phyloP scores from a whole-genome alignment of 2,888 invertebrate species.

The Ormia ochracea region DNA sequence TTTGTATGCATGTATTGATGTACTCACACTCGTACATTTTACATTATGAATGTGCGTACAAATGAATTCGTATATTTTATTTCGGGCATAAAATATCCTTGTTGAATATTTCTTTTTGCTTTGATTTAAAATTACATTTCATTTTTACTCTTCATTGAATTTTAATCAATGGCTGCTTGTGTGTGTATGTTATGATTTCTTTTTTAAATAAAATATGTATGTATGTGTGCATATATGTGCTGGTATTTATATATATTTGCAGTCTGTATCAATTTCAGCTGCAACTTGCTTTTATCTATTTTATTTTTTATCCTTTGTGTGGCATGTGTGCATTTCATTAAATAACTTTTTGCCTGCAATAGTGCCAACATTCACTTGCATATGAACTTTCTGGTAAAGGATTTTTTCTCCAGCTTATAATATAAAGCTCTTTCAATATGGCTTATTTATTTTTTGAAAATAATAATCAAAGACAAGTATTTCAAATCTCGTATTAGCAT shows the following conservation, averaged over 20 bases:
- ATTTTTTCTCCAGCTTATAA: slow-evolving; percentile 13
- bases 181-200: too few species aligned
- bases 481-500: background rate
- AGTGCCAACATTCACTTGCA: background rate
- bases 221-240: slow-evolving; percentile 21
- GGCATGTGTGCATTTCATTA: background rate
- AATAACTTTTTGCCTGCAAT: background rate
- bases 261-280: background rate
- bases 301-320: background rate
- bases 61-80: background rate
- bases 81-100: slow-evolving; percentile 24
- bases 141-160: slow-evolving; percentile 52
- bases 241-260: slow-evolving; percentile 8
- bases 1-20: background rate
- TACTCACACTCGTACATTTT: background rate
- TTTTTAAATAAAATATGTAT: slow-evolving; percentile 54
- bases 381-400: background rate
- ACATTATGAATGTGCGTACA: slow-evolving; percentile 1
- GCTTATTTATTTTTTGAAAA: background rate
- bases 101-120: background rate
- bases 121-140: slow-evolving; percentile 30
- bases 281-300: background rate
- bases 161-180: too few species aligned
- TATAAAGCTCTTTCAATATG: background rate
- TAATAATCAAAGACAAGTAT: slow-evolving; percentile 27